phyloP scores from a whole-genome alignment of 2,888 invertebrate genomes.

The Acrocera orbiculus region DNA sequence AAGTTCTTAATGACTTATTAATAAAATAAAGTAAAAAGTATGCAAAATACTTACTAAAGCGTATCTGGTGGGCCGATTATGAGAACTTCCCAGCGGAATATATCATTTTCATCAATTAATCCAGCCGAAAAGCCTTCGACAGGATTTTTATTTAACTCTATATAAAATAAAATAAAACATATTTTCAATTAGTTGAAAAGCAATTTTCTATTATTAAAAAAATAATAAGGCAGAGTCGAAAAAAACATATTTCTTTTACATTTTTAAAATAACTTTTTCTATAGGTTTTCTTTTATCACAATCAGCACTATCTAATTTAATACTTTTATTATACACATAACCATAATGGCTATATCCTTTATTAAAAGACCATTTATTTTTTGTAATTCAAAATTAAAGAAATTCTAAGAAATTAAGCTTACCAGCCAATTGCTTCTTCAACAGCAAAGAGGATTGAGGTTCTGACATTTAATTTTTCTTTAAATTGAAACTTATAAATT shows the following conservation, averaged over 20 bases:
- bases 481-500: too few species aligned
- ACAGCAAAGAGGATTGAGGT: slow-evolving; percentile 85
- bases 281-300: too few species aligned
- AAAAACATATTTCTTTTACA: too few species aligned
- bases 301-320: too few species aligned
- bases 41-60: slow-evolving; percentile 67
- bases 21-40: too few species aligned
- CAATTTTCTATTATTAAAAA: slow-evolving; percentile 8
- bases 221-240: too few species aligned
- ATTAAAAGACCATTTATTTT: too few species aligned
- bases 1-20: too few species aligned
- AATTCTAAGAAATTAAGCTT: slow-evolving; percentile 31
- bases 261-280: too few species aligned
- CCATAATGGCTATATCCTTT: too few species aligned
- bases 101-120: slow-evolving; percentile 97
- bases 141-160: slow-evolving; percentile 97
- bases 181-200: slow-evolving; percentile 11
- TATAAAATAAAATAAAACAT: slow-evolving; percentile 25
- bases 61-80: slow-evolving; percentile 99
- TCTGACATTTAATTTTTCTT: slow-evolving; percentile 91
- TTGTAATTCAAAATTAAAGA: too few species aligned
- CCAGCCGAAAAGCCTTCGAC: slow-evolving; percentile 99
- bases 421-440: slow-evolving; percentile 94
- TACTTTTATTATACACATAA: too few species aligned
- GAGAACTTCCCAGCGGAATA: slow-evolving; percentile 99